Base-by-base conservation (phyloP, 2,113 vertebrate species). In the Perca flavescens region DNA sequence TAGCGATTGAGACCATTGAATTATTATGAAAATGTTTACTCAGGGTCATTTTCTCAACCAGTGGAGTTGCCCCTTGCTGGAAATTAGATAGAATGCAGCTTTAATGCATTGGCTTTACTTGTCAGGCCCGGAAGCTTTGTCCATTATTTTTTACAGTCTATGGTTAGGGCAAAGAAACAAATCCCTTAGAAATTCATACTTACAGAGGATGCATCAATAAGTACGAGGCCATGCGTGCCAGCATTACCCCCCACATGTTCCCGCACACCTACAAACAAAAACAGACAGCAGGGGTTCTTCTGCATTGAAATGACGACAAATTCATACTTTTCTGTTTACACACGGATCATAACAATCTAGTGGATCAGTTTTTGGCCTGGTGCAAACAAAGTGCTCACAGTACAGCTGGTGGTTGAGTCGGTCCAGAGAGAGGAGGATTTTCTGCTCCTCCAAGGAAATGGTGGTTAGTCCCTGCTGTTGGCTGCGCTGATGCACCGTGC, bases 371-470 rank as follows among this genome's bases (percentile, higher is more conserved):
- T 56, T 15, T 31, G 61, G 25, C 15, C 17, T 14, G 47, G 31
- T 43, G 46, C 25, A 79, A n/a, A 31, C 16, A 79, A 62, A 53
- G 63, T 14, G 16, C 96, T 97, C 92, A 98, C 97, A 91, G 62
- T 94, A 92, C 66, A 99, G 91, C 80, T 94, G 95, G 74, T 96
- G 93, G 94, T 98, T 94, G 16, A 98, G 96, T 62, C 5, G 89
- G 74, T 96, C 91, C 69, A 99, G 95, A 72, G 96, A 98, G 22
- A 96, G 94, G 9, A 97, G 93, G 63, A 99, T 93, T 80, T 92
- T 96, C 83, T 96, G 92, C 81, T 99, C 98, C 87, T 98, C 97
- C 75, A 95, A 22, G 16, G 97, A 97, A 7, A 98, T 84, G 6
- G 76, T 68, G 47, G 80, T 95, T 60, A 86, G 77, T 40, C 82